Evolutionary conservation across 2,113 vertebrate genomes (phyloP), one percentile per base, ranked within the genome.

Genomic region (Oreotrochilus melanogaster): DNA sequence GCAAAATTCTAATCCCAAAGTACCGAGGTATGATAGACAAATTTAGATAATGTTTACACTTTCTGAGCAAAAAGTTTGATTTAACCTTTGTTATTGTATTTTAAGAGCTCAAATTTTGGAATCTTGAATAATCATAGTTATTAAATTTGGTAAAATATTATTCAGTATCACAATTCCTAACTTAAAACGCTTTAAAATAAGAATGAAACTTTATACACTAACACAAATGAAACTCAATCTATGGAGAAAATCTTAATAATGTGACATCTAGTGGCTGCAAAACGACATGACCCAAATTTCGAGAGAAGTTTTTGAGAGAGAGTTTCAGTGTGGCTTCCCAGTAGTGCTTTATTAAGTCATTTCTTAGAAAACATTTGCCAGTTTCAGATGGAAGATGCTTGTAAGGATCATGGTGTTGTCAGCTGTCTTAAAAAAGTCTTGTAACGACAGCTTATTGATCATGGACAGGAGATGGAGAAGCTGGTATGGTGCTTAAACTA

Each of bases 201-300:
- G 51, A 67, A 56, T 0, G 14, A 61, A 81, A n/a, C 31, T 9
- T 47, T 31, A 14, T 3, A 31, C 25, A 5, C n/a, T 21, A 15
- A 47, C 35, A 18, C 11, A 3, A 14, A 4, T 9, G 17, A 35
- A 79, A 39, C 28, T 48, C 24, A 5, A 62, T 10, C 5, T 14
- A 27, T 27, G 43, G 18, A 6, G n/a, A 65, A 42, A 11, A 5
- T 14, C 93, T 92, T 53, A 2, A 31, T n/a, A 11, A 96, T 22
- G 78, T 51, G 96, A 73, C 96, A 85, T 73, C 89, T 95, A 73
- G 92, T 83, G 96, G 92, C 67, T 24, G 17, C 23, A 1, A 3
- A 5, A 50, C 8, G 37, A 2, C 61, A 64, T 18, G 50, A n/a
- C 78, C 24, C 50, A 27, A 35, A 15, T 14, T 3, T 27, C 3